Conservation (phyloP, 2,113 vertebrate species). For the Chitala chitala region DNA sequence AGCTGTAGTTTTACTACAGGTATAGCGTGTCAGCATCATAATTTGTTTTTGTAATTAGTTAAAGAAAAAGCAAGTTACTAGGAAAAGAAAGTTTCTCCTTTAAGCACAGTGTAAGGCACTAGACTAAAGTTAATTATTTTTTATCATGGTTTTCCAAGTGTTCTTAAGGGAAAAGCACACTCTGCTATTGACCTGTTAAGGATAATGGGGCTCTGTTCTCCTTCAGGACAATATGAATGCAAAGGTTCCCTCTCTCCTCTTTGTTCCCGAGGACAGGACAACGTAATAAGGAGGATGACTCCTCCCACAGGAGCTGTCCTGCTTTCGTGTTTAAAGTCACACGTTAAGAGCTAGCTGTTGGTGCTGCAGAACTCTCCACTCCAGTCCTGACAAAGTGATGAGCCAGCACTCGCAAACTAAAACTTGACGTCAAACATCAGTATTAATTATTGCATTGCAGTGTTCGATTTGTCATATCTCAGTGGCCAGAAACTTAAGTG, state of each 20-base stretch:
- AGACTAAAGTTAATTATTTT: not conserved
- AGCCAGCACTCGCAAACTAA: not conserved
- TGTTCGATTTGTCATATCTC: too few species aligned
- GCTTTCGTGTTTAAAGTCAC: conserved; percentile 44
- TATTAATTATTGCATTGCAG: too few species aligned
- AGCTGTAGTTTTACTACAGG: too few species aligned
- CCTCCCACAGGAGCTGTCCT: conserved; percentile 42
- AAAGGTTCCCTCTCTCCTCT: not conserved
- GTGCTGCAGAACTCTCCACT: not conserved
- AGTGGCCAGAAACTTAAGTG: not conserved
- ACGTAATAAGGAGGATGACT: conserved; percentile 35
- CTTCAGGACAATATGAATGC: not conserved
- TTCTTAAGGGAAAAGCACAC: not conserved
- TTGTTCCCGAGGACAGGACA: conserved; percentile 15
- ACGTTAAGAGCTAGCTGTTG: conserved; percentile 9
- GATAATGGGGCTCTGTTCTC: not conserved
- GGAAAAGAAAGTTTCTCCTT: not conserved
- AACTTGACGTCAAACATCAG: too few species aligned
- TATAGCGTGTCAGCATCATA: too few species aligned
- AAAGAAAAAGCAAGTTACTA: not conserved
- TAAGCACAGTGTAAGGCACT: not conserved
- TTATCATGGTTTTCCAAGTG: not conserved
- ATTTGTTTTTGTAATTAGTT: too few species aligned
- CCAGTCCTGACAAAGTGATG: not conserved
- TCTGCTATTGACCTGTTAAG: not conserved